A percentile compares a stretch with the other conserved stretches of the same genome.
Evolutionary conservation across 2,888 invertebrate species (phyloP).

Genomic region (Agapostemon virescens): DNA sequence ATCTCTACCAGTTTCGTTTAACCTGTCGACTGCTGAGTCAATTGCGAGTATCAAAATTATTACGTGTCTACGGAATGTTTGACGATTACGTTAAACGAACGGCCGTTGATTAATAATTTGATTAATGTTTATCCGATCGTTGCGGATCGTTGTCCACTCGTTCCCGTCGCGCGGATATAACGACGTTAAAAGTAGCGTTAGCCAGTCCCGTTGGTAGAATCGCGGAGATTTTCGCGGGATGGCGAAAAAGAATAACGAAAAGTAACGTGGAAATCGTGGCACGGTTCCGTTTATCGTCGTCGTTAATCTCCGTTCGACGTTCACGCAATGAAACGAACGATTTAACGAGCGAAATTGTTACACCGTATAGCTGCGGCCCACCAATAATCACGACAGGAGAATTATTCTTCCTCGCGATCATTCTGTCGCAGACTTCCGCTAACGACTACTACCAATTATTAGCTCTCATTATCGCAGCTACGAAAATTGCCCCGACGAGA

Average conservation of each 20-base stretch:
- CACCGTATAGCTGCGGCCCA: slow-evolving; percentile 22
- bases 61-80: too few species aligned
- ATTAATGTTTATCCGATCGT: not conserved
- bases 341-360: slow-evolving; percentile 43
- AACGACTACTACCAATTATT: slow-evolving; percentile 61
- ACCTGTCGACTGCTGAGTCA: too few species aligned
- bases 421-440: slow-evolving; percentile 55
- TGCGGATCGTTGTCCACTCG: not conserved
- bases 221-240: not conserved
- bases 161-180: not conserved
- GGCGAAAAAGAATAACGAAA: not conserved
- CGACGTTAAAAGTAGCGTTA: not conserved
- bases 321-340: slow-evolving; percentile 28
- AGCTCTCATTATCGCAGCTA: slow-evolving; percentile 59
- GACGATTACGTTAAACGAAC: too few species aligned
- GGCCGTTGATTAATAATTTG: too few species aligned
- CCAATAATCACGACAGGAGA: slow-evolving; percentile 54
- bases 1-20: not conserved
- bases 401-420: slow-evolving; percentile 53
- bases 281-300: not conserved
- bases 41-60: too few species aligned
- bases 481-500: slow-evolving; percentile 56
- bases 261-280: not conserved
- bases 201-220: not conserved
- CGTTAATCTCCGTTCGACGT: slow-evolving; percentile 34